phyloP scores from a whole-genome alignment of 1,140 invertebrate genomes.

The Drosophila santomea region DNA sequence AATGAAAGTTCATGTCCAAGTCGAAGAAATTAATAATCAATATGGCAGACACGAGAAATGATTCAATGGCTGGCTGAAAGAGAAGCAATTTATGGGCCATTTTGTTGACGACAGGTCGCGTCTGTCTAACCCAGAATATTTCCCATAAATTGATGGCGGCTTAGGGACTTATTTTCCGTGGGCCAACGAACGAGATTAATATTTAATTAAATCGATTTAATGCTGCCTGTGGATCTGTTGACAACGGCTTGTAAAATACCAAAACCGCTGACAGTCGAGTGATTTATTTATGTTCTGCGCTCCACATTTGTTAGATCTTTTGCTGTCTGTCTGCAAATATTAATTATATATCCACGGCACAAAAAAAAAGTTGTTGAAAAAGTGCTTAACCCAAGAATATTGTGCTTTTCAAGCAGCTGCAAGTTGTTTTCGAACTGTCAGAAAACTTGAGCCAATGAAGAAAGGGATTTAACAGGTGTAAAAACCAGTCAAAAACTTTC shows the following conservation, averaged over 20 bases:
- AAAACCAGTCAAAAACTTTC: background rate
- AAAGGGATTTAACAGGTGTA: background rate
- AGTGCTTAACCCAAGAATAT: constrained; percentile 2
- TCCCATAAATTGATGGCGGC: constrained; percentile 1
- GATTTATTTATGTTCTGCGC: constrained; percentile 65
- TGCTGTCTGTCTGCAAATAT: constrained; percentile 48
- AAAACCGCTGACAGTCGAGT: constrained; percentile 52
- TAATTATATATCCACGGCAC: constrained; percentile 32
- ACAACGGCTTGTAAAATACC: constrained; percentile 63
- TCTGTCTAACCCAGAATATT: background rate
- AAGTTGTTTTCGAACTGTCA: constrained; percentile 33
- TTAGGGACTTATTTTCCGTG: constrained; percentile 42
- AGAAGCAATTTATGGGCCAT: constrained; percentile 47
- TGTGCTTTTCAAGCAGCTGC: constrained; percentile 19
- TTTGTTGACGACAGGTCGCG: constrained; percentile 34
- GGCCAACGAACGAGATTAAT: constrained; percentile 42
- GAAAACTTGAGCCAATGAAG: constrained; percentile 5
- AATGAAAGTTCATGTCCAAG: constrained; percentile 22
- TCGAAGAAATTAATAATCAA: constrained; percentile 60
- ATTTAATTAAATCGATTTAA: constrained; percentile 71
- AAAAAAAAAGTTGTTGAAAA: background rate
- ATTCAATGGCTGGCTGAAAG: too few species aligned
- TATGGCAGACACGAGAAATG: constrained; percentile 24
- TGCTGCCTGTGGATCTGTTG: constrained; percentile 28
- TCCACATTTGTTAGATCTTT: constrained; percentile 4